Evolutionary conservation across 2,113 vertebrate species (phyloP), one percentile per base, ranked within the genome.

Genomic region (Ammospiza nelsoni): DNA sequence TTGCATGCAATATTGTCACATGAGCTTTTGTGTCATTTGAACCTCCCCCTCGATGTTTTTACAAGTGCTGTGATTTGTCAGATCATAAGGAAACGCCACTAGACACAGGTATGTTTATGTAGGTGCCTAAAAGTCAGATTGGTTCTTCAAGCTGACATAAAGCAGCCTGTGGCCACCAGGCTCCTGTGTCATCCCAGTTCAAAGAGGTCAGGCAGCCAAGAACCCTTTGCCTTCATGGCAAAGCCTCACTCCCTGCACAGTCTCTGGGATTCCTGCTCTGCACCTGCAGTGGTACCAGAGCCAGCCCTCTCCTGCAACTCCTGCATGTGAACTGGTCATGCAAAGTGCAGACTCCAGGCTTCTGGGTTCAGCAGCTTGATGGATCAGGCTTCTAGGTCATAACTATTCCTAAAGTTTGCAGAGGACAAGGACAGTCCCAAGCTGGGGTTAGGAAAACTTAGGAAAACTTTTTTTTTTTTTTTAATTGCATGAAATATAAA

Each of bases 1-100:
- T 78, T 86, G 87, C 98, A 97, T 98, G 98, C 98, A 67, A 28
- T 96, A 95, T 83, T 89, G 78, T 92, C 86, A 25, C 33, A 61
- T 95, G 97, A 98, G 94, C 84, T 95, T 96, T 97, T 90, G 62
- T 90, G 59, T 87, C 89, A 96, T 79, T 84, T 76, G 49, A 91
- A 83, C 51, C 35, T 78, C 41, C 51, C 44, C 49, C 23, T 77
- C 2, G 2, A 3, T 84, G 55, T 95, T 95, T 96, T 92, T 90
- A 97, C 89, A 97, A 96, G 94, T 75, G 54, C 87, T 94, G 81
- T 96, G 82, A 89, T 94, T 90, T 89, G 93, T 75, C 85, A 94
- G 68, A 61, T 91, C 44, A 44, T 87, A 74, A 65, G 88, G 94
- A 95, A 89, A 92, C 67, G 21, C 84, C 49, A 76, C 91, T 62